Evolutionary conservation across 2,888 invertebrate species (phyloP), one percentile per base, ranked within the genome.

Genomic region (Blastobasis lacticolella): DNA sequence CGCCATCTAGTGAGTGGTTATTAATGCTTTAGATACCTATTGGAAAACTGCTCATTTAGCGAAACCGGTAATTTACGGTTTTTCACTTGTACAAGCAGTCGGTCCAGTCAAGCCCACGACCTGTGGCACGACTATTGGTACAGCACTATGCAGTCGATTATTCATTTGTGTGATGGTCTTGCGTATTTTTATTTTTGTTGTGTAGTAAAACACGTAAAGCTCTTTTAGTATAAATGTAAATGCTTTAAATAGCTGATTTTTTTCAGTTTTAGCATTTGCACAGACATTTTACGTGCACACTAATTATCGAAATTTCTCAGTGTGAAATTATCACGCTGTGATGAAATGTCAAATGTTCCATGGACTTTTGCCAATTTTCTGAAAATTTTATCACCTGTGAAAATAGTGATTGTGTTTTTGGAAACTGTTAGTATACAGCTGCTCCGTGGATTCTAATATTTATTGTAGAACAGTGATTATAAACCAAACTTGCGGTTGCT

Each of bases 341-440:
- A 77, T 78, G 80, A 82, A 82, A 83, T 77, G 87, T 88, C 88
- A 88, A 78, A 82, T 73, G 78, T 80, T 81, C 77, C 71, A 78
- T 84, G 80, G 81, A 81, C 69, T 75, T 57, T 70, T 82, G 85
- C 82, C 81, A 84, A 76, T 80, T 72, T 70, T 72, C 62, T 66
- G 72, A 70, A 73, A 75, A 71, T 71, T 73, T 73, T 75, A 46
- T 68, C 65, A 69, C 64, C 58, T 60, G 69, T 73, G 73, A 73
- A 75, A 77, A 75, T 62, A 73, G 73, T 78, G 70, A 62, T 57
- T 6, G 54, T 63, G 58, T 60, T 63, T 55, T 66, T 64, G 58
- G 65, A 71, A 78, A 69, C 72, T 68, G 62, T 71, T 72, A 66
- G 57, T 67, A 68, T 63, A 48, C 23, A 3, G 48, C 5, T 37